Evolutionary conservation across 1,140 invertebrate genomes (phyloP).

Genomic region (Meloidogyne exigua): DNA sequence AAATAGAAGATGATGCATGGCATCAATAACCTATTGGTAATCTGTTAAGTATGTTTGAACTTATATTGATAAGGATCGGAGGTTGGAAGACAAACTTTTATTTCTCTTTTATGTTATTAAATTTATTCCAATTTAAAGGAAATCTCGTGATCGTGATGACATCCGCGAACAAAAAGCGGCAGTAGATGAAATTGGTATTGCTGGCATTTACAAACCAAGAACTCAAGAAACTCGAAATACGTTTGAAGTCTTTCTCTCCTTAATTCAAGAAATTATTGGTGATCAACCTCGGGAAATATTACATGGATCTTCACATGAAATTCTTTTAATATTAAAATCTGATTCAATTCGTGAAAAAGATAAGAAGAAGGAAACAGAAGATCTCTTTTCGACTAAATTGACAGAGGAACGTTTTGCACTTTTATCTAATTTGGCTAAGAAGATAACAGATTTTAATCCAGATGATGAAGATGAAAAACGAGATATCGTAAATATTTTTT

Average conservation of each 20-base stretch:
- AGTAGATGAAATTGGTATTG: constrained; percentile 83
- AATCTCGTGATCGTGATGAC: constrained; percentile 31
- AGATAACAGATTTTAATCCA: constrained; percentile 86
- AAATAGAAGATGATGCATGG: background rate
- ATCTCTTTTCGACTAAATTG: constrained; percentile 75
- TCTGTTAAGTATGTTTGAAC: constrained; percentile 3
- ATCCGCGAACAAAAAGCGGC: constrained; percentile 60
- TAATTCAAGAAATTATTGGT: constrained; percentile 93
- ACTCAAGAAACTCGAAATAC: constrained; percentile 95
- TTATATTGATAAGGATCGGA: too few species aligned
- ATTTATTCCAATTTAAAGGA: constrained; percentile 12
- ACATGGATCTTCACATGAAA: constrained; percentile 96
- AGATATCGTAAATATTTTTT: constrained; percentile 71
- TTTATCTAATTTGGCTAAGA: constrained; percentile 91
- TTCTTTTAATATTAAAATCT: constrained; percentile 89
- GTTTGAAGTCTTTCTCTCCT: constrained; percentile 89
- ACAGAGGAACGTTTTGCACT: constrained; percentile 91
- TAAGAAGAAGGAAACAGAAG: constrained; percentile 86
- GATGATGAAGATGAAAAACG: constrained; percentile 76
- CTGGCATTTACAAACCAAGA: constrained; percentile 92
- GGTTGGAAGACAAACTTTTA: background rate
- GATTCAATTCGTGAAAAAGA: constrained; percentile 84
- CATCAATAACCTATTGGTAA: background rate
- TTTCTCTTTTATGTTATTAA: constrained; percentile 4
- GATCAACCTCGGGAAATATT: constrained; percentile 94